Base-by-base conservation (phyloP, 2,888 invertebrate genomes). In the Cheilosia pagana region DNA sequence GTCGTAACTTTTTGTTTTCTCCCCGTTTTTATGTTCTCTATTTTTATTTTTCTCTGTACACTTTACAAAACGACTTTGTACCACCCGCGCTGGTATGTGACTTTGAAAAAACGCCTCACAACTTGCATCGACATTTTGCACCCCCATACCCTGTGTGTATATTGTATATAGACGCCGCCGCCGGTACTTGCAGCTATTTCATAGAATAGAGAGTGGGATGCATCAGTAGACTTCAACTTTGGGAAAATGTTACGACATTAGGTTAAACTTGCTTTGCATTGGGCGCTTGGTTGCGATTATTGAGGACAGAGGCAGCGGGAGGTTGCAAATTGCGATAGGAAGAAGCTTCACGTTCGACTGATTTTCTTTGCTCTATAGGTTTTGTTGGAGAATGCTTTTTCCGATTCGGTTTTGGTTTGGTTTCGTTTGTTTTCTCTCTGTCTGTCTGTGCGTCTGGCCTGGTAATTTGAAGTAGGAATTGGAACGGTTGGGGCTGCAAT, bases 391-490 rank as follows among this genome's bases (percentile, higher is more conserved):
- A 50, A 50, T 23, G 10, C 23, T 53, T 39, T 16, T 16, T 50
- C 4, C 50, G 14, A 23, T n/a, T 50, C 50, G 14, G 23, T 12
- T 23, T 50, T 50, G 14, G 23, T 48, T 41, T 68, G 39, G 28
- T 16, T 14, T 52, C 14, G 8, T 23, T 25, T 3, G 19, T 25
- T 35, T 35, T 39, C 12, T 23, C 8, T 76, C 19, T 28, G 35
- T 43, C 25, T 63, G 81, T 81, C 75, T 75, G 81, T 43, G 28
- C 59, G 81, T 81, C 81, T 81, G 81, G 62, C 41, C 28, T 25
- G 31, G 16, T 55, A 39, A 62, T 50, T 60, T 67, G 41, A 55
- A 62, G 68, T 55, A 50, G 48, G 35, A 67, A 74, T 74, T 55
- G 60, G 45, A 74, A 60, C 76, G 53, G 52, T 76, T 52, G 10